Conservation (phyloP, 2,113 vertebrate species). For the Shinisaurus crocodilurus region DNA sequence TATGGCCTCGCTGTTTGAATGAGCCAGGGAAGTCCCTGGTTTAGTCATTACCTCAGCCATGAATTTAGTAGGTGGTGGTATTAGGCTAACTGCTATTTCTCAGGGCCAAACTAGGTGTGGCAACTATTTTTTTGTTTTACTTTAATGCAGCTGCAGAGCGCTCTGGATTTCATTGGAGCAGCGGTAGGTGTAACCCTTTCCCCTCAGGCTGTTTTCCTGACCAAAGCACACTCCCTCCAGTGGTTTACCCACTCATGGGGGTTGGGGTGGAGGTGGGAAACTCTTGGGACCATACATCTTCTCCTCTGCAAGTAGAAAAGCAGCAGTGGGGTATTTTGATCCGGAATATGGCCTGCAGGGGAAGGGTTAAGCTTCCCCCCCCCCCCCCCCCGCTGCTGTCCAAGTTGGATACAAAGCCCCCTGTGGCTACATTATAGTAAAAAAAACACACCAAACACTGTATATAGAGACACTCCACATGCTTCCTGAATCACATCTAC, state of each 20-base stretch:
- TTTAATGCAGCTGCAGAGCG: neutral
- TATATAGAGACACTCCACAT: too few relatives aligned
- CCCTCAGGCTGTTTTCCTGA: neutral
- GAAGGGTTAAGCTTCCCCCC: neutral
- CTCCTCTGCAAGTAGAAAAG: neutral
- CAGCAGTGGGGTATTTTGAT: neutral
- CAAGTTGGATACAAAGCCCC: neutral
- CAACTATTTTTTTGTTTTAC: neutral
- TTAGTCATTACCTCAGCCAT: neutral
- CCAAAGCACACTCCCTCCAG: neutral
- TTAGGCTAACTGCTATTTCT: neutral
- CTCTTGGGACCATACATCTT: neutral
- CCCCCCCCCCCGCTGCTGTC: neutral
- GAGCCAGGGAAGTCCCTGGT: neutral
- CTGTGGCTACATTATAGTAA: too few relatives aligned
- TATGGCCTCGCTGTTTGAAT: neutral
- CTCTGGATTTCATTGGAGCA: neutral
- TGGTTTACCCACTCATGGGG: neutral
- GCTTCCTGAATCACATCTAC: too few relatives aligned
- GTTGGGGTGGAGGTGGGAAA: neutral
- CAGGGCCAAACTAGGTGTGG: neutral
- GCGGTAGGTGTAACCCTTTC: neutral
- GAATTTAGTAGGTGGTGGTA: neutral
- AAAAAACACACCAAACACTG: too few relatives aligned
- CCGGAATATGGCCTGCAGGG: neutral